Base-by-base conservation (phyloP, 1,140 invertebrate genomes). In the Pemphigus obesinymphae region DNA sequence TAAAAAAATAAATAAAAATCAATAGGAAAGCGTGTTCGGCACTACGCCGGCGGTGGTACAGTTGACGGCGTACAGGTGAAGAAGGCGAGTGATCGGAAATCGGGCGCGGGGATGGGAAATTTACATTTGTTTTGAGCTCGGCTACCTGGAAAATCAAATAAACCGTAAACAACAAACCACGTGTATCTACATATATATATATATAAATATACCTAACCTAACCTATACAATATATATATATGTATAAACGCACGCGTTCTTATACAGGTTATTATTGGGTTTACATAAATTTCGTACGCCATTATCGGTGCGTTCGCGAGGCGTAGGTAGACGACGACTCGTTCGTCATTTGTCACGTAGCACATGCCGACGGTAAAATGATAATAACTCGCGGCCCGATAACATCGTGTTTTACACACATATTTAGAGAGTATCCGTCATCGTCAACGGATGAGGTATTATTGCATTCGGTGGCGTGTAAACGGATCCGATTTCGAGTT, bases 61-160 rank as follows among this genome's bases (percentile, higher is more conserved):
- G 23, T 3, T 20, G 23, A n/a, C 23, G 29, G 26, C 1, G 23
- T 11, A n/a, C n/a, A 26, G 66, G 68, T 3, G 43, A 48, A 17
- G 43, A 31, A 43, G 55, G 23, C 3, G 26, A n/a, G n/a, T n/a
- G n/a, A n/a, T n/a, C n/a, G n/a, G n/a, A n/a, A n/a, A n/a, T n/a
- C n/a, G n/a, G 26, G 3, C 17, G 37, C n/a, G 37, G 26, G n/a
- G n/a, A 23, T 29, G 8, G 37, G 34, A 37, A 80, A 80, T 80
- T 80, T 80, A 80, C 76, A 80, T 80, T 80, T 61, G 76, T 80
- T 80, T n/a, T 80, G 76, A 80, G 20, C 23, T 43, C 34, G 76
- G 26, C 76, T 80, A 80, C 53, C 53, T 80, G 76, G 53, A 80
- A 80, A 78, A 78, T 78, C 75, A 58, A 78, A 80, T 61, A 61